A percentile compares a stretch with the other conserved stretches of the same genome.
These are phyloP conservation scores for Atrichornis clamosus DNA, from an alignment of 2,113 vertebrate genomes.

Conservation along the genomic window DNA sequence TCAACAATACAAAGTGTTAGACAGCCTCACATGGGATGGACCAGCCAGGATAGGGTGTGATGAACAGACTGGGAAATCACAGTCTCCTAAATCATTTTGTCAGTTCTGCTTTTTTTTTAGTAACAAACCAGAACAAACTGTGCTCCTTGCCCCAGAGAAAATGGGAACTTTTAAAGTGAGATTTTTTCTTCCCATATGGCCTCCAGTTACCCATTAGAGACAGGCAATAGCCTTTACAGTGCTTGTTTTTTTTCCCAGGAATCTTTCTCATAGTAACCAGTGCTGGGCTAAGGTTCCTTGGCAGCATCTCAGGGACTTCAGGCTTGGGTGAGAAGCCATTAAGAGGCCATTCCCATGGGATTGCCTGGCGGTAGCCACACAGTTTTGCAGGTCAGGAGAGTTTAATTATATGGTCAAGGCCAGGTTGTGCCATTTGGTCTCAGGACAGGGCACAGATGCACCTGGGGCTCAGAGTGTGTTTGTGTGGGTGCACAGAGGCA, in stretches of 20 bases:
- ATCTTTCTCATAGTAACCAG: background rate
- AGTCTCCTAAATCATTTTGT: background rate
- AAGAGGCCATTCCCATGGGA: background rate
- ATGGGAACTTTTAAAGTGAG: background rate
- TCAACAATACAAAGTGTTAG: background rate
- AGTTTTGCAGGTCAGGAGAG: background rate
- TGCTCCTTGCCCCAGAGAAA: background rate
- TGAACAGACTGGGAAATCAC: background rate
- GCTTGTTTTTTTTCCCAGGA: background rate
- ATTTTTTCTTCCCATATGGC: background rate
- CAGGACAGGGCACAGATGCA: background rate
- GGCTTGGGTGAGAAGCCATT: background rate
- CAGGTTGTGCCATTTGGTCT: background rate
- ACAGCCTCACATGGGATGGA: background rate
- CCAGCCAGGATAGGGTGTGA: background rate
- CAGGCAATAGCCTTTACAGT: background rate
- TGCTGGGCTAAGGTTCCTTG: background rate
- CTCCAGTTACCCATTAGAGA: background rate
- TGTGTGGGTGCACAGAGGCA: background rate
- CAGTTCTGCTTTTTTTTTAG: background rate
- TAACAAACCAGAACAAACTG: conserved; percentile 8
- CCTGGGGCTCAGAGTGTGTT: accelerated
- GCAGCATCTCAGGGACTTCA: background rate
- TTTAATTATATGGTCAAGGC: background rate
- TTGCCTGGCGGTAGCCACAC: background rate